These are phyloP conservation scores for Penaeus monodon DNA, from an alignment of 2,888 invertebrate genomes.

Conservation along the genomic window DNA sequence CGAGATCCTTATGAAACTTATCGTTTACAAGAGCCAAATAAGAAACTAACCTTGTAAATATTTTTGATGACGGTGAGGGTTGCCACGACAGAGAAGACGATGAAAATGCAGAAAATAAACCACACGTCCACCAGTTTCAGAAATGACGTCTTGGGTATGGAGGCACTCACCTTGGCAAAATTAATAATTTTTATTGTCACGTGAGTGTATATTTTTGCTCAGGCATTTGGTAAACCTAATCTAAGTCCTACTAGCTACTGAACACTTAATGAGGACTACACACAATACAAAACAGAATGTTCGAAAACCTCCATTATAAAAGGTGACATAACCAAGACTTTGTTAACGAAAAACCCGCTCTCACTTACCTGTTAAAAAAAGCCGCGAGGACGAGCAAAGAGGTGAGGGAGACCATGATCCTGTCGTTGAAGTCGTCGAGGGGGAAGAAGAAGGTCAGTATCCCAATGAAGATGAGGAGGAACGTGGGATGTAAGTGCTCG, in stretches of 20 bases:
- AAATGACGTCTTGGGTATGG: slow-evolving; percentile 1
- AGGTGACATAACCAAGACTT: too few species aligned
- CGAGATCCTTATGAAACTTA: background rate
- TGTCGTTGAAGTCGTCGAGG: slow-evolving; percentile 4
- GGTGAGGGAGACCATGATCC: slow-evolving; percentile 11
- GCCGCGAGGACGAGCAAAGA: slow-evolving; percentile 10
- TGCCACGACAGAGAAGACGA: background rate
- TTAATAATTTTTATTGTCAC: background rate
- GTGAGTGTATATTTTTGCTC: too few species aligned
- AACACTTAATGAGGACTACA: too few species aligned
- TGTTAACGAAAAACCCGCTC: too few species aligned
- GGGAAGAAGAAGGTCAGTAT: slow-evolving; percentile 11
- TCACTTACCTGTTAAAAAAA: slow-evolving; percentile 1
- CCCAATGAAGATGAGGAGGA: background rate
- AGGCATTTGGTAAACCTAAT: too few species aligned
- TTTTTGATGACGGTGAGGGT: too few species aligned
- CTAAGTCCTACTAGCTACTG: too few species aligned
- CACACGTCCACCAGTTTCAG: slow-evolving; percentile 4
- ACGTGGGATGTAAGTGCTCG: slow-evolving; percentile 11
- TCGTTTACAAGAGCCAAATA: background rate
- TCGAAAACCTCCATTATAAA: too few species aligned
- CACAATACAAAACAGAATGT: too few species aligned
- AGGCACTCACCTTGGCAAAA: background rate
- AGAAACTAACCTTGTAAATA: background rate
- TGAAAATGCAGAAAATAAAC: slow-evolving; percentile 20